Evolutionary conservation across 2,797 vertebrate genomes (phyloP), one percentile per base, ranked within the genome.

Genomic region (Mus caroli): DNA sequence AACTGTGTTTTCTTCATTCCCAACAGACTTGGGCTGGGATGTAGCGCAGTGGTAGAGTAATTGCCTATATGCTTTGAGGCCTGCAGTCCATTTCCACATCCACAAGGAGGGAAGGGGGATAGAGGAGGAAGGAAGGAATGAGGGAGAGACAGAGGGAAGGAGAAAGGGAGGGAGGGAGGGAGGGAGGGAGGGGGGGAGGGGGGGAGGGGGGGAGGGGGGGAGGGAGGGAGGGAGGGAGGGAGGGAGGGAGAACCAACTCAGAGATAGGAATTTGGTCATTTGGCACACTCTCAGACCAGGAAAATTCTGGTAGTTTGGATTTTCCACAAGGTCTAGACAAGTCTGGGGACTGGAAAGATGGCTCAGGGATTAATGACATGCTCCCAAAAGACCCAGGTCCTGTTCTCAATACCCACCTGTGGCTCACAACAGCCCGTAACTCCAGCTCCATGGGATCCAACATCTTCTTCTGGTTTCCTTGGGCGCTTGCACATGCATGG

Each of bases 241-340:
- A 52, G 34, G 40, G n/a, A 58, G 37, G 1, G 1, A 43, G 80
- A n/a, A 84, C 20, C 56, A 78, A 58, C 37, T 79, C 69, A 43
- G 10, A 28, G 31, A 43, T 34, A 43, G 75, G 54, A 75, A 8
- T 14, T 37, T 84, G 54, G 4, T 73, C 50, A 31, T n/a, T 71
- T 75, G 58, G 92, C 71, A 91, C 54, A 11, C 20, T 73, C 78
- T 91, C 76, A 37, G 37, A 79, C 64, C 40, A 75, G 34, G 40
- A 83, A 95, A 90, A 82, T 31, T 85, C 78, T 69, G 83, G 31
- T 92, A 40, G 13, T 58, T 50, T 76, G 22, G 56, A 67, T 75
- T 96, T 92, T 50, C 82, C 82, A 60, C 2, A 24, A 92, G 71
- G n/a, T 60, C 67, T 37, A 69, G 28, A 34, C 90, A 31, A 50